phyloP scores from a whole-genome alignment of 2,113 vertebrate species.

The Podarcis muralis region DNA sequence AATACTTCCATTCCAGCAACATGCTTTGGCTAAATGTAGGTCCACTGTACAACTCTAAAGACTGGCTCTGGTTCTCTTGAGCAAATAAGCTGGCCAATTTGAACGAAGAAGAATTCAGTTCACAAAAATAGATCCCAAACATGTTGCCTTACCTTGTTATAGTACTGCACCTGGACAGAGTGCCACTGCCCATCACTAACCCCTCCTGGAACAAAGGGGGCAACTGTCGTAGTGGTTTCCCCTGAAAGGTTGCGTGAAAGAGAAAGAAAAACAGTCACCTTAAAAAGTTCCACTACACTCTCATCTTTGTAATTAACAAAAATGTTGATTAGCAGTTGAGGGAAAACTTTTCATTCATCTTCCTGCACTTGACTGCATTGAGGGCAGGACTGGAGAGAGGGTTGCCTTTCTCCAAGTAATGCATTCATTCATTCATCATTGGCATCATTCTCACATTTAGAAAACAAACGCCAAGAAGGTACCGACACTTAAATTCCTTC shows the following conservation, averaged over 20 bases:
- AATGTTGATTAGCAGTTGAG: not conserved
- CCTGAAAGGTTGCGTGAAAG: constrained; percentile 71
- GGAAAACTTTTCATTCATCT: not conserved
- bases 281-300: not conserved
- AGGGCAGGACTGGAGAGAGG: not conserved
- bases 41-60: not conserved
- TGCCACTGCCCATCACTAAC: constrained; percentile 97
- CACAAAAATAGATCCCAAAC: not conserved
- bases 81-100: accelerated
- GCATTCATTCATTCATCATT: not conserved
- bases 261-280: not conserved
- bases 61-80: not conserved
- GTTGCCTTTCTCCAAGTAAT: not conserved
- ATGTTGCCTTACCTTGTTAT: constrained; percentile 89
- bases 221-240: constrained; percentile 89
- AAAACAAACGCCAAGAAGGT: not conserved
- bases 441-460: not conserved
- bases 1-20: not conserved
- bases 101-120: not conserved
- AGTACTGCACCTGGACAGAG: constrained; percentile 93
- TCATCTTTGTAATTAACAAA: not conserved
- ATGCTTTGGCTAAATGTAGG: not conserved
- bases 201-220: constrained; percentile 84
- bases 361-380: not conserved
- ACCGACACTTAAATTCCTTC: not conserved